Percentiles rank a stretch among this genome's conserved stretches.
Conservation (phyloP, 2,113 vertebrate genomes). For the Herpailurus yagouaroundi region DNA sequence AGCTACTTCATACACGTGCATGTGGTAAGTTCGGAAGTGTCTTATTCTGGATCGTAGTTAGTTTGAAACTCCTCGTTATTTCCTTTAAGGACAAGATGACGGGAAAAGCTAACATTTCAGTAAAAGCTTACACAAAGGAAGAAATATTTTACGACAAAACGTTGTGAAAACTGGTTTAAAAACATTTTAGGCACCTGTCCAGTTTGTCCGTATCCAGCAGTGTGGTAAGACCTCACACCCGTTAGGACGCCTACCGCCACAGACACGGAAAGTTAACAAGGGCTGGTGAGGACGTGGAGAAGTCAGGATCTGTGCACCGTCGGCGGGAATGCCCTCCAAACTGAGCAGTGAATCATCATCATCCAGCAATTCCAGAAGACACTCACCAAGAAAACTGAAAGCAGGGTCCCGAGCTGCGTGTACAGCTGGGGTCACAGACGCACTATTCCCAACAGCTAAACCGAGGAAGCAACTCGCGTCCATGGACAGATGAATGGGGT, state of each 20-base stretch:
- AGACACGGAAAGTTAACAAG: background rate
- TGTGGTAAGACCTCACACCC: background rate
- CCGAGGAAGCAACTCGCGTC: background rate
- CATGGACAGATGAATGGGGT: accelerated
- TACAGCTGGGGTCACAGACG: background rate
- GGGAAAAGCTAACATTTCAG: background rate
- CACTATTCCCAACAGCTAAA: background rate
- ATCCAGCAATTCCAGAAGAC: accelerated
- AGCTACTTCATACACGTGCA: background rate
- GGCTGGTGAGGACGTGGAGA: background rate
- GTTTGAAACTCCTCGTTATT: background rate
- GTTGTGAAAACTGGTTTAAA: background rate
- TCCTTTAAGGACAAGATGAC: background rate
- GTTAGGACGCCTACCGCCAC: too few relatives aligned
- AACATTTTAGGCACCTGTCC: background rate
- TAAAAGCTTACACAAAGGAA: background rate
- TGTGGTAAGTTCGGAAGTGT: accelerated
- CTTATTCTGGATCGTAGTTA: background rate
- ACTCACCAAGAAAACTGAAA: background rate
- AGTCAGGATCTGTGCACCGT: accelerated
- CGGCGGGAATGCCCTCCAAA: background rate
- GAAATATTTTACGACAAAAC: background rate
- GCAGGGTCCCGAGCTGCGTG: accelerated
- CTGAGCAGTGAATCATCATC: background rate
- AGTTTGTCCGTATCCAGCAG: too few relatives aligned